Evolutionary conservation across 2,113 vertebrate genomes (phyloP).

Genomic region (Dasyprocta punctata): DNA sequence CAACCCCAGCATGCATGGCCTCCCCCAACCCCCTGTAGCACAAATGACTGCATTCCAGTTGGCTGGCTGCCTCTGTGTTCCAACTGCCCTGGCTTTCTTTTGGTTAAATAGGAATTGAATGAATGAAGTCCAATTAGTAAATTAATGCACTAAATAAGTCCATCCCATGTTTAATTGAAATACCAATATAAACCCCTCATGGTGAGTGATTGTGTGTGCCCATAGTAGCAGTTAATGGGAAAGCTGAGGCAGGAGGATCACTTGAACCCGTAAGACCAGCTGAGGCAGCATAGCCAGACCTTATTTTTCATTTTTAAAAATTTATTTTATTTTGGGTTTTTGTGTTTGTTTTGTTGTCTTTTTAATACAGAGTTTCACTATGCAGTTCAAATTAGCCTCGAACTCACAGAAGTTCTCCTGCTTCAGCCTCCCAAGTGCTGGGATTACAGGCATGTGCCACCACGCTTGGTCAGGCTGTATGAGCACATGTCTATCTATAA

Average conservation of each 20-base stretch:
- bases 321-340: no score
- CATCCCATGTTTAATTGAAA: constrained; percentile 18
- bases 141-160: neutral
- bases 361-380: no score
- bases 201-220: neutral
- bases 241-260: neutral
- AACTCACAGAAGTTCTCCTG: no score
- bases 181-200: neutral
- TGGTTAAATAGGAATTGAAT: constrained; percentile 12
- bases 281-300: neutral
- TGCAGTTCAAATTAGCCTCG: no score
- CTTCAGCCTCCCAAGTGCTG: no score
- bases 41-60: neutral
- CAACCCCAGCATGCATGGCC: rapidly evolving
- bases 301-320: no score
- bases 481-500: no score
- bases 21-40: no score
- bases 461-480: no score
- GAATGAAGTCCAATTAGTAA: neutral
- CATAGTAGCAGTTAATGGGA: neutral
- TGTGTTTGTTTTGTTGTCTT: no score
- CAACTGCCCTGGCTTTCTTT: neutral
- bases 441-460: no score
- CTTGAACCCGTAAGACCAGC: neutral
- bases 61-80: neutral